Conservation (phyloP, 1,140 invertebrate genomes). For the Acromyrmex charruanus region DNA sequence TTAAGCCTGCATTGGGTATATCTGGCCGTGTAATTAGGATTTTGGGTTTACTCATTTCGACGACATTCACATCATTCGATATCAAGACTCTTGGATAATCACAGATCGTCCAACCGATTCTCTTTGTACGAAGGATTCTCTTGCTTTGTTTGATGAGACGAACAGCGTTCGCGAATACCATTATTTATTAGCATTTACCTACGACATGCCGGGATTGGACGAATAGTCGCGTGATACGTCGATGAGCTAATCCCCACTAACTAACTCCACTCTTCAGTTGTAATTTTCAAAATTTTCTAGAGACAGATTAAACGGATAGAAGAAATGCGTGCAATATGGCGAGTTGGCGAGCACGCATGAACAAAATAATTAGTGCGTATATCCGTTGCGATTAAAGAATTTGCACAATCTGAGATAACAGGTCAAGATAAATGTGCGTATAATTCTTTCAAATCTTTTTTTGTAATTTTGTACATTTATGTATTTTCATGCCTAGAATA, state of each 20-base stretch:
- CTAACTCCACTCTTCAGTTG: constrained; percentile 9
- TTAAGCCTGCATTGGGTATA: constrained; percentile 87
- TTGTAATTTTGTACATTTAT: too few relatives aligned
- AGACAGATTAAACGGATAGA: too few relatives aligned
- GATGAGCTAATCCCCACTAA: constrained; percentile 33
- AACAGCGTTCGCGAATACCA: constrained; percentile 16
- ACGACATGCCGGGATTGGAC: not conserved
- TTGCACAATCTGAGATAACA: too few relatives aligned
- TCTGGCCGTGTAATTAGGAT: constrained; percentile 88
- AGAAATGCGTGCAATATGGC: too few relatives aligned
- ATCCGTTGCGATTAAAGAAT: too few relatives aligned
- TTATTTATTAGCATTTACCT: constrained; percentile 29
- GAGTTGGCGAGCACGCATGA: not conserved
- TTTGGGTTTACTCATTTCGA: constrained; percentile 81
- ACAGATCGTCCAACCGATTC: not conserved
- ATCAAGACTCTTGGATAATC: not conserved
- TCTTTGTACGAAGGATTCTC: not conserved
- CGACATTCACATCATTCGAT: not conserved
- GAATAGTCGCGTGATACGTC: not conserved
- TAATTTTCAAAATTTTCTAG: not conserved
- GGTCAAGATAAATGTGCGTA: too few relatives aligned
- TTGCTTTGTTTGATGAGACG: not conserved
- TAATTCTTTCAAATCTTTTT: too few relatives aligned
- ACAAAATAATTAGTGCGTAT: not conserved
- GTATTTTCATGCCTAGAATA: too few relatives aligned